Evolutionary conservation across 2,113 vertebrate species (phyloP).

Genomic region (Sinocyclocheilus anshuiensis): DNA sequence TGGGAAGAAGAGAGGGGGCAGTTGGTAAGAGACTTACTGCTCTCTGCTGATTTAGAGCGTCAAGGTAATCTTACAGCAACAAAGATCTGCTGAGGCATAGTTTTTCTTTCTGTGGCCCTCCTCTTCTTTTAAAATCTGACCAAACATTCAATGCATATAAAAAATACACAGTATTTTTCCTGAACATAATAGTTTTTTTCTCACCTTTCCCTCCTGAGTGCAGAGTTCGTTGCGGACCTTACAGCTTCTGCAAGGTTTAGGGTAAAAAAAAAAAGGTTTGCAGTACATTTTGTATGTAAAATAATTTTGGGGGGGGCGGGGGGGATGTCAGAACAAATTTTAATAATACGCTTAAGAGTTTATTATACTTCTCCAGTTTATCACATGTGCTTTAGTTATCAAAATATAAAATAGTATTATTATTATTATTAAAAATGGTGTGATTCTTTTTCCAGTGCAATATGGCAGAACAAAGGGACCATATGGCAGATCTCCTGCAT

Average conservation of each 20-base stretch:
- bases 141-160: not conserved
- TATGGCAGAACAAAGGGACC: not conserved
- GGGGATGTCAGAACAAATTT: not conserved
- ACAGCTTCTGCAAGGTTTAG: not conserved
- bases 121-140: not conserved
- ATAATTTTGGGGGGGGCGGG: not conserved
- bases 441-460: too few relatives aligned
- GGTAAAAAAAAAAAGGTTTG: not conserved
- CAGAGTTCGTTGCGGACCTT: not conserved
- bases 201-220: not conserved
- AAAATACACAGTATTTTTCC: not conserved
- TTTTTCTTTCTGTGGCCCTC: not conserved
- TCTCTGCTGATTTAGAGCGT: constrained; percentile 19
- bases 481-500: constrained; percentile 15
- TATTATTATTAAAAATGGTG: too few relatives aligned
- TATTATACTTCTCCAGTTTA: not conserved
- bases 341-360: not conserved
- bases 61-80: too few relatives aligned
- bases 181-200: not conserved
- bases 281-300: not conserved
- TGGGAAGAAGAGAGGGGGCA: not conserved
- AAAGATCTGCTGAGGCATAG: constrained; percentile 7
- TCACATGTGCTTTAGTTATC: too few relatives aligned
- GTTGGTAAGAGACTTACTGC: not conserved
- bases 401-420: too few relatives aligned